phyloP scores from a whole-genome alignment of 2,888 invertebrate species.

The Netelia virgata region DNA sequence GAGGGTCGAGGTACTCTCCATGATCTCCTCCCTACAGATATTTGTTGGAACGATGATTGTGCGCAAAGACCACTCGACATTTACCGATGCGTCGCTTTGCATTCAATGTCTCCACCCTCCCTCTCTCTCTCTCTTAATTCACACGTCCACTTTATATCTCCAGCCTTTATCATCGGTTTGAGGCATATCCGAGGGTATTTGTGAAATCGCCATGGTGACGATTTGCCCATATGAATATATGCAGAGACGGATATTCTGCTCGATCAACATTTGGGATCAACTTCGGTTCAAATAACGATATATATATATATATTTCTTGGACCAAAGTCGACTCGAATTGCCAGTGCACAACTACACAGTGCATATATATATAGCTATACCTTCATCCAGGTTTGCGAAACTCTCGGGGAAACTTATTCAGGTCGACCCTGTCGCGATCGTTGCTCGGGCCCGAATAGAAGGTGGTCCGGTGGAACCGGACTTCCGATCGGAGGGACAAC shows the following conservation, averaged over 20 bases:
- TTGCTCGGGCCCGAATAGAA: constrained; percentile 14
- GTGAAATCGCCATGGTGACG: background rate
- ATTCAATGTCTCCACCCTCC: constrained; percentile 51
- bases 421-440: constrained; percentile 5
- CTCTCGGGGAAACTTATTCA: constrained; percentile 40
- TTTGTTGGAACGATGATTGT: constrained; percentile 25
- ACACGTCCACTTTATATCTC: constrained; percentile 38
- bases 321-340: background rate
- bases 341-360: too few relatives aligned
- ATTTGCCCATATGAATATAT: background rate
- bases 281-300: background rate
- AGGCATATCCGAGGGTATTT: constrained; percentile 2
- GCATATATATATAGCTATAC: background rate
- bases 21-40: constrained; percentile 59
- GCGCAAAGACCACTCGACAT: constrained; percentile 22
- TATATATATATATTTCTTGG: background rate
- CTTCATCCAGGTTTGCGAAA: constrained; percentile 37
- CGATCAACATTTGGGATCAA: background rate
- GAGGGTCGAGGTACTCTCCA: constrained; percentile 46
- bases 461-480: constrained; percentile 42
- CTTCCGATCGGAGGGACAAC: constrained; percentile 61
- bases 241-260: background rate
- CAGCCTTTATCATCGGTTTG: constrained; percentile 15
- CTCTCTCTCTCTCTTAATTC: constrained; percentile 33
- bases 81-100: constrained; percentile 61